phyloP scores from a whole-genome alignment of 2,888 invertebrate species.

The Lagria hirta region DNA sequence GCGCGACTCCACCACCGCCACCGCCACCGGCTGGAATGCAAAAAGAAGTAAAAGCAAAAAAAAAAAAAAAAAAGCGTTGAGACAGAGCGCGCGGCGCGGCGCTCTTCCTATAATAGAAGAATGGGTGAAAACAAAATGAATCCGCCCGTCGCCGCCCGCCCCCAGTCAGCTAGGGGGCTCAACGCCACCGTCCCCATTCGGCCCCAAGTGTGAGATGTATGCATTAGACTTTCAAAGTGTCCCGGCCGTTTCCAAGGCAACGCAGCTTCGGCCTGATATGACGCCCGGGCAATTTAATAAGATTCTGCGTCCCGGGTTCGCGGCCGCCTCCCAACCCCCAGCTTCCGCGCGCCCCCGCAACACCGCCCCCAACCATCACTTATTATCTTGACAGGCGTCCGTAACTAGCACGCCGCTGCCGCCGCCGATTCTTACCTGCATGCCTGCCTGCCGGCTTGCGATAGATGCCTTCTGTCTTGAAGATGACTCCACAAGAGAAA shows the following conservation, averaged over 20 bases:
- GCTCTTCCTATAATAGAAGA: conserved; percentile 49
- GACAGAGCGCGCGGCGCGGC: conserved; percentile 38
- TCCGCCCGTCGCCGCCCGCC: conserved; percentile 42
- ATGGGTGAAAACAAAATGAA: conserved; percentile 54
- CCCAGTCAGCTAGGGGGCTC: too few relatives aligned
- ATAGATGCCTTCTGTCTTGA: conserved; percentile 1
- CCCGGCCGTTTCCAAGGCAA: conserved; percentile 70
- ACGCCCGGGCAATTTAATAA: conserved; percentile 63
- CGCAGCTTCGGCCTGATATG: conserved; percentile 65
- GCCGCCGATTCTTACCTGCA: conserved; percentile 40
- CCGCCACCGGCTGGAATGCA: conserved; percentile 20
- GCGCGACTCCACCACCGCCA: conserved; percentile 12
- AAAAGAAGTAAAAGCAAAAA: conserved; percentile 33
- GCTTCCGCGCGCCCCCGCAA: conserved; percentile 37
- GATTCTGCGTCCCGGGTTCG: conserved; percentile 55
- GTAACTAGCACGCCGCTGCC: conserved; percentile 38
- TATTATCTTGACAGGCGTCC: conserved; percentile 44
- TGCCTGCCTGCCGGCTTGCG: conserved; percentile 15
- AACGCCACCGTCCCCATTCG: conserved; percentile 39
- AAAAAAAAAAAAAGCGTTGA: conserved; percentile 30
- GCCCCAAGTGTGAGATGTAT: conserved; percentile 55
- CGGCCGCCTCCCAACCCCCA: conserved; percentile 40
- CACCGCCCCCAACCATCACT: conserved; percentile 36
- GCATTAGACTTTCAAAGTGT: conserved; percentile 58
- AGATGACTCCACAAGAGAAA: conserved; percentile 4